Evolutionary conservation across 2,113 vertebrate genomes (phyloP), one percentile per base, ranked within the genome.

Genomic region (Toxotes jaculatrix): DNA sequence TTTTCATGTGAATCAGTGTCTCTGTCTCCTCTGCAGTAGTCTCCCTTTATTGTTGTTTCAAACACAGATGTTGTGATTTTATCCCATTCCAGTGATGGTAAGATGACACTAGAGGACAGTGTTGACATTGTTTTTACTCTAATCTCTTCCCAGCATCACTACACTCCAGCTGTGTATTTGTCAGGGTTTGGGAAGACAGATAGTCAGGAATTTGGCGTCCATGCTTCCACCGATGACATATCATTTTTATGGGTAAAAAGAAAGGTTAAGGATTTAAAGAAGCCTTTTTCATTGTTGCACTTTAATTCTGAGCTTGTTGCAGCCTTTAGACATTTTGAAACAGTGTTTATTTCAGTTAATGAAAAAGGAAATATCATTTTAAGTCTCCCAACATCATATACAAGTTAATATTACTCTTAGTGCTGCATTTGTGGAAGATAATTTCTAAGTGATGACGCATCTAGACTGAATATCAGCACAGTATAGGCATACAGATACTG

Each of bases 81-180:
- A 40, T 51, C 7, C 13, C 56, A 80, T 59, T 14, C 13, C 51
- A 82, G 9, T 72, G 34, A 71, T 68, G 49, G 9, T 3, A 55
- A 77, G 14, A 9, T 32, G 36, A 86, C 91, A 88, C 91, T 88
- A 94, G 93, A 86, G 86, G 90, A 57, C 92, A 93, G 87, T 74
- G 84, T 87, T 85, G 49, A 49, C n/a, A 21, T 66, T 32, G 40
- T 67, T 64, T 78, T 23, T 0, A 1, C 45, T 69, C 14, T 55
- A 3, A 61, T 56, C 36, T 47, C 9, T 19, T 17, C 38, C 14
- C 10, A 42, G 6, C 38, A 32, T 77, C 6, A 5, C 43, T 55
- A 1, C 2, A 4, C 14, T 64, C 38, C 77, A 79, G 42, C 47
- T 75, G 12, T 66, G 66, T n/a, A 3, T 53, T 42, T 74, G 32